Conservation (phyloP, 2,113 vertebrate species). For the Gila orcuttii region DNA sequence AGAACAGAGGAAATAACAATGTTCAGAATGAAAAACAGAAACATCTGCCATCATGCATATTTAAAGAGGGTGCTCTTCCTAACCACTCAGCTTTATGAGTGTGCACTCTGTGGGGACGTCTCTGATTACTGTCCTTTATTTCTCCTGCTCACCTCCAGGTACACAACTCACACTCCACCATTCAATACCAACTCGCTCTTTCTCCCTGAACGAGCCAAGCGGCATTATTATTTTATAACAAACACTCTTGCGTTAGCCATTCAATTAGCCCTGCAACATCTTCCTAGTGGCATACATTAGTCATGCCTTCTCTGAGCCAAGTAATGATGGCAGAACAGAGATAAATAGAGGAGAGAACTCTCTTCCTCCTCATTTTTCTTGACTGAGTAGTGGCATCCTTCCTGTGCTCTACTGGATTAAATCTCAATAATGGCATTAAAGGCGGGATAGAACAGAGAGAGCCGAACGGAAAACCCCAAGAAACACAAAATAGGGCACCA, state of each 20-base stretch:
- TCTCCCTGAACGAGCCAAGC: slow-evolving; percentile 21
- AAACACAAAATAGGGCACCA: slow-evolving; percentile 36
- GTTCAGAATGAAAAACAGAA: slow-evolving; percentile 46
- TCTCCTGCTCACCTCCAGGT: slow-evolving; percentile 36
- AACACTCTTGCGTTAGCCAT: slow-evolving; percentile 23
- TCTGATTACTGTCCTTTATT: slow-evolving; percentile 48
- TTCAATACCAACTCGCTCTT: slow-evolving; percentile 23
- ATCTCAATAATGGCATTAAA: slow-evolving; percentile 35
- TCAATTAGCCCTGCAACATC: slow-evolving; percentile 44
- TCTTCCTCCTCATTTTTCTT: slow-evolving; percentile 7
- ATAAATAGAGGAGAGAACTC: neutral
- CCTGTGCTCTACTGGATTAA: slow-evolving; percentile 11
- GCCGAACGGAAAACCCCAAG: slow-evolving; percentile 25
- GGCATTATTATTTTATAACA: slow-evolving; percentile 42
- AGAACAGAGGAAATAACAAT: slow-evolving; percentile 37
- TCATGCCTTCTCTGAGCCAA: slow-evolving; percentile 35
- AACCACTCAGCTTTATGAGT: slow-evolving; percentile 43
- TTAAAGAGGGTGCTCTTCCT: slow-evolving; percentile 43
- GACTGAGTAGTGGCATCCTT: slow-evolving; percentile 5
- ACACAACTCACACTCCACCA: slow-evolving; percentile 39
- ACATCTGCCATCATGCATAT: slow-evolving; percentile 53
- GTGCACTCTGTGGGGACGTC: slow-evolving; percentile 22
- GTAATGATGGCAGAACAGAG: slow-evolving; percentile 4
- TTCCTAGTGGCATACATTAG: slow-evolving; percentile 27
- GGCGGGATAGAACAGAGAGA: neutral